phyloP scores from a whole-genome alignment of 2,797 vertebrate species.

The Pitangus sulphuratus region DNA sequence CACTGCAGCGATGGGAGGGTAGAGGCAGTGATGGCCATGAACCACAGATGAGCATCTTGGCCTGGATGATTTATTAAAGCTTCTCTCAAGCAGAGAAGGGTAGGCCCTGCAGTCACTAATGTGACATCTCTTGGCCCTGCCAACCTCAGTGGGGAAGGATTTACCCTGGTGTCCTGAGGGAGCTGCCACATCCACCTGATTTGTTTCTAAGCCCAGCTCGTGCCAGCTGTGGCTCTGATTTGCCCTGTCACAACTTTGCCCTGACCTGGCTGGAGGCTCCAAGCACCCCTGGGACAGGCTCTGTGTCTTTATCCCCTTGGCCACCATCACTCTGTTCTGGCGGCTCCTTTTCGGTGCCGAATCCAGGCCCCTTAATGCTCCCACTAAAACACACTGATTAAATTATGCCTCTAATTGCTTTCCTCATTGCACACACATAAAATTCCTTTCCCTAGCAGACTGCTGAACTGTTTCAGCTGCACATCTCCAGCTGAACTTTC shows the following conservation, averaged over 20 bases:
- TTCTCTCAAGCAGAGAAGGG: background rate
- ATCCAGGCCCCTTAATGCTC: background rate
- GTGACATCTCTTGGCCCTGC: background rate
- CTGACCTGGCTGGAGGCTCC: background rate
- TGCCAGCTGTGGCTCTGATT: background rate
- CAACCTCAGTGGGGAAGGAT: background rate
- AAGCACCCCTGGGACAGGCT: background rate
- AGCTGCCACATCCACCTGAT: background rate
- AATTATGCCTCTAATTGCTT: constrained; percentile 38
- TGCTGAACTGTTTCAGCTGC: background rate
- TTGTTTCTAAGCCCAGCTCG: background rate
- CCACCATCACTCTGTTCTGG: background rate
- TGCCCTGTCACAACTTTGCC: background rate
- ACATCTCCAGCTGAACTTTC: background rate
- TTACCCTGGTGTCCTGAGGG: background rate
- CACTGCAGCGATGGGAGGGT: background rate
- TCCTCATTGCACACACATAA: background rate
- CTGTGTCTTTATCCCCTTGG: background rate
- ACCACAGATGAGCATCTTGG: background rate
- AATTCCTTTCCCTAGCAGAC: background rate
- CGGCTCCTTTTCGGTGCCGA: background rate
- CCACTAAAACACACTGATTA: constrained; percentile 35
- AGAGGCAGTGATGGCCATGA: background rate
- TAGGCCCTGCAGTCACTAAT: background rate
- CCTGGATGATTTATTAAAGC: background rate